Evolutionary conservation across 2,888 invertebrate species (phyloP), one percentile per base, ranked within the genome.

Genomic region (Lithophane leautieri): DNA sequence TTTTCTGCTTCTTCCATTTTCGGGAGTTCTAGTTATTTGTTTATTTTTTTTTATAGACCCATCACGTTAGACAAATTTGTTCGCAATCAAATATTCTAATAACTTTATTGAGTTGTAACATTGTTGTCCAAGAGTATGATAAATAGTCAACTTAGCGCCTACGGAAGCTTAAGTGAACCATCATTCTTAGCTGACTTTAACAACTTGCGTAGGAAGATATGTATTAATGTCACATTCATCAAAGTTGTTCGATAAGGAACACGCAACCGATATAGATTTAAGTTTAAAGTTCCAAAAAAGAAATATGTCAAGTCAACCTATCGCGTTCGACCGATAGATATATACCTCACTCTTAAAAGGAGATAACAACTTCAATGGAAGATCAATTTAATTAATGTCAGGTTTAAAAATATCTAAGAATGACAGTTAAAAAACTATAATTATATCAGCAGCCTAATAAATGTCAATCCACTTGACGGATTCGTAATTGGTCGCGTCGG

Each of bases 381-480:
- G 54, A 76, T 73, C 54, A 73, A 67, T 58, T 69, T 42, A 54
- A 70, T 72, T 70, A 84, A 75, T 60, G 70, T 50, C 82, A 85
- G 56, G 11, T 65, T 69, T 62, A 66, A 85, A 82, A 66, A 71
- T 65, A 73, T 70, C 61, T 28, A 61, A 66, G 70, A 65, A 58
- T 65, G 68, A 73, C 60, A 71, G 82, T 73, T 54, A 85, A 85
- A 82, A 76, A 82, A 66, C 70, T 77, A 85, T 85, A 83, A 83
- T 77, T 76, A 77, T 70, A 81, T 79, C 85, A 71, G 52, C 72
- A 69, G 76, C 72, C 77, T 76, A 81, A 81, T 81, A 83, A 84
- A 82, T 74, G 79, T 82, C 79, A 78, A 65, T 58, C 79, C 81
- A 86, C 79, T 88, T 89, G 88, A 89, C 85, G 88, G 82, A 83